Base-by-base conservation (phyloP, 2,113 vertebrate genomes). In the Xiphias gladius region DNA sequence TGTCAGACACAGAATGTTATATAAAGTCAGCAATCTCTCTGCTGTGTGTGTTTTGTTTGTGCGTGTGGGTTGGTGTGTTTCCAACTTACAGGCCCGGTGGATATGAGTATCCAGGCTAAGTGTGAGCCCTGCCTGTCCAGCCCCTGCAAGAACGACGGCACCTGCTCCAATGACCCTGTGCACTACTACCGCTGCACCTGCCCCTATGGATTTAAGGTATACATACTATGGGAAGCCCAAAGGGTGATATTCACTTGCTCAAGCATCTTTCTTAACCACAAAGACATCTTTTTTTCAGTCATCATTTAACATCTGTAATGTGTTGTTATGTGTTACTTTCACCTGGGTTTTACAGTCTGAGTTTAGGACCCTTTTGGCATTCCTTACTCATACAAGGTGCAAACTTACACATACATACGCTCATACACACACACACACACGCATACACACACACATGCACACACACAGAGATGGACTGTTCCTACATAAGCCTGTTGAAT, bases 71-170 rank as follows among this genome's bases (percentile, higher is more conserved):
- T 62, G 76, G 24, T 91, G 54, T 84, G 61, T 80, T 41, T 94
- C 79, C 92, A 69, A 67, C 58, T 12, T 26, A 66, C 94, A 99
- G 98, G 97, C 68, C 97, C 97, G 0, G 94, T 99, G 68, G 98
- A 99, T 88, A 77, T 98, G 72, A 96, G 43, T 80, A 97, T 99
- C 89, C 96, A 97, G 85, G 97, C 98, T 28, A 99, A 99, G 86
- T 99, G 98, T 90, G 96, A 97, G n/a, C 98, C 98, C 2, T 99
- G 98, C 83, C 93, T 99, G 74, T 99, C 98, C 39, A 98, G 94
- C 88, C 98, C 98, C 0, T 99, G 98, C 94, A 97, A 97, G 91
- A 99, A 99, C 30, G 97, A 99, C 43, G 98, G 98, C 76, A 98
- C 97, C 41, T 99, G 98, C 92, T 96, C 96, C 84, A 97, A 95